A percentile compares a stretch with the other conserved stretches of the same genome.
These are phyloP conservation scores for Cyclophora albipunctata DNA, from an alignment of 2,888 invertebrate genomes.

Conservation along the genomic window DNA sequence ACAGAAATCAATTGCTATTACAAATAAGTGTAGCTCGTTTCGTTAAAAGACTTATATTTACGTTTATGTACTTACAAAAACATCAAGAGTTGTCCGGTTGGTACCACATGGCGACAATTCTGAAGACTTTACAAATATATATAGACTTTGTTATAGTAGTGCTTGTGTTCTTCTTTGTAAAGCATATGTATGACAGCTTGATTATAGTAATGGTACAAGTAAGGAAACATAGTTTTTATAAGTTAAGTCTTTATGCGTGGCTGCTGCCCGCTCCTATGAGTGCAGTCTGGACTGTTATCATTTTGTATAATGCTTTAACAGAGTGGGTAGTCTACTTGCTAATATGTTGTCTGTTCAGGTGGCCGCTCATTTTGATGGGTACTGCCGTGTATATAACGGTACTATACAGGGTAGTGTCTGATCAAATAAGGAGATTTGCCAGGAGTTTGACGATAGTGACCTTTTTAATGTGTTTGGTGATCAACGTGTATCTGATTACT, in stretches of 20 bases:
- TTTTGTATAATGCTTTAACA: constrained; percentile 25
- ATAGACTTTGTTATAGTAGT: constrained; percentile 57
- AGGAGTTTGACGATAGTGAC: constrained; percentile 53
- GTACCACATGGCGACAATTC: constrained; percentile 13
- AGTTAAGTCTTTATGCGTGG: constrained; percentile 49
- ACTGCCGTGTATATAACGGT: constrained; percentile 46
- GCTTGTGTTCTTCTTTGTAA: constrained; percentile 58
- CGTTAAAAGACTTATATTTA: constrained; percentile 45
- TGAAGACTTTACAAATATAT: constrained; percentile 44
- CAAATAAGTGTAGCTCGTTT: constrained; percentile 56
- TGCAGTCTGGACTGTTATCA: constrained; percentile 30
- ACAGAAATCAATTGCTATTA: constrained; percentile 65
- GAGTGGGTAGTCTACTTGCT: constrained; percentile 40
- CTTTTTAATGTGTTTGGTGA: constrained; percentile 53
- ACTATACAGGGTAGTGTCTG: constrained; percentile 45
- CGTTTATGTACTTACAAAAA: constrained; percentile 36
- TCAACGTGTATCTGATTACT: constrained; percentile 54
- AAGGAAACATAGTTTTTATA: constrained; percentile 43
- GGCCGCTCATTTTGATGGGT: constrained; percentile 56
- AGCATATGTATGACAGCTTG: constrained; percentile 61
- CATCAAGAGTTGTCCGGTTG: constrained; percentile 18
- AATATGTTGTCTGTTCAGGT: constrained; percentile 48
- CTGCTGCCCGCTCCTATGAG: constrained; percentile 46
- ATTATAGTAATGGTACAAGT: constrained; percentile 57
- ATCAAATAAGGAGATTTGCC: constrained; percentile 53